phyloP scores from a whole-genome alignment of 2,797 vertebrate species.

The Threskiornis aethiopicus region DNA sequence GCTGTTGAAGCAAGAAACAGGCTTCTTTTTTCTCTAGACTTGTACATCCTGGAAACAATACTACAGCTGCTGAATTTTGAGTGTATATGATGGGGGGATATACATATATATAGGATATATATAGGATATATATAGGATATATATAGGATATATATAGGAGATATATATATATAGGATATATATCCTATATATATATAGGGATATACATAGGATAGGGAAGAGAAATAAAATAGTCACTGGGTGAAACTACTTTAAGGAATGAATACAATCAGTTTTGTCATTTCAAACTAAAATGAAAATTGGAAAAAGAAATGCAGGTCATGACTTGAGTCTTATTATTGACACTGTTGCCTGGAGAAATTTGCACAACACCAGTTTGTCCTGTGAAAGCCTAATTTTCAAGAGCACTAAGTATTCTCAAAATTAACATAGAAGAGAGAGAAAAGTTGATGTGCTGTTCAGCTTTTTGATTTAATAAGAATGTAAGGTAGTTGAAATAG shows the following conservation, averaged over 20 bases:
- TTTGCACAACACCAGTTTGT: neutral
- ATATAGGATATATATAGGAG: too few relatives aligned
- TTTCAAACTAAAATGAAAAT: conserved; percentile 1
- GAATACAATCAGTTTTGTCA: neutral
- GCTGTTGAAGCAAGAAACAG: neutral
- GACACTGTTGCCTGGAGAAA: neutral
- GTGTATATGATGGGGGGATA: neutral
- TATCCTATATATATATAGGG: too few relatives aligned
- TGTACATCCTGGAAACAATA: neutral
- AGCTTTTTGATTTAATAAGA: neutral
- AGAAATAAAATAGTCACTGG: neutral
- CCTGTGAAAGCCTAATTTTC: neutral
- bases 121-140: too few relatives aligned
- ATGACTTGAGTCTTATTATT: neutral
- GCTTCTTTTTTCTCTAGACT: neutral
- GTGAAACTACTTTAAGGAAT: neutral
- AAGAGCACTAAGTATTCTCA: neutral
- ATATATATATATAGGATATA: too few relatives aligned
- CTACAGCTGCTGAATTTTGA: neutral
- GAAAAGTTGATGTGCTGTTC: neutral
- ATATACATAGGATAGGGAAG: neutral
- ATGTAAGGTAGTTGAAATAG: neutral
- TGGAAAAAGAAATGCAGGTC: neutral
- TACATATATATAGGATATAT: too few relatives aligned
- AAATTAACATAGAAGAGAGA: neutral